Percentiles rank a stretch among this genome's conserved stretches.
Evolutionary conservation across 2,888 invertebrate genomes (phyloP).

Genomic region (Spodoptera littoralis): DNA sequence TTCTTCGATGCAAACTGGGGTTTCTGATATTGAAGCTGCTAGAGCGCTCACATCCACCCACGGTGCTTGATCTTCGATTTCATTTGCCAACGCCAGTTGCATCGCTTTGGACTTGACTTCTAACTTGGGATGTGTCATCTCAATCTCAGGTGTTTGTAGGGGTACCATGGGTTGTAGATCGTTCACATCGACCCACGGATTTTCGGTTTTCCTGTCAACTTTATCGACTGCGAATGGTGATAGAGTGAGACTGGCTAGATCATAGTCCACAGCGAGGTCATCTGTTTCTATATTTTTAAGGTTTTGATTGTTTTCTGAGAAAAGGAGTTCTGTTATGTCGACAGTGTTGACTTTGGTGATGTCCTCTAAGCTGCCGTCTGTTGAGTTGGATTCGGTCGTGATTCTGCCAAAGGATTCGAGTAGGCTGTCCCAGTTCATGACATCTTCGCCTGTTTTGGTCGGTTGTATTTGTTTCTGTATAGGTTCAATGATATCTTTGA

Average conservation of each 20-base stretch:
- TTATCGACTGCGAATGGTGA: conserved; percentile 72
- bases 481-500: conserved; percentile 36
- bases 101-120: conserved; percentile 88
- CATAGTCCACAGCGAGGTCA: conserved; percentile 74
- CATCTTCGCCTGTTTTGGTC: conserved; percentile 57
- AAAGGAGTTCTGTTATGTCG: conserved; percentile 82
- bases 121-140: conserved; percentile 59
- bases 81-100: conserved; percentile 92
- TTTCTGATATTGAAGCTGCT: conserved; percentile 90
- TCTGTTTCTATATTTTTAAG: conserved; percentile 68
- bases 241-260: conserved; percentile 73
- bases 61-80: conserved; percentile 92
- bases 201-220: conserved; percentile 65
- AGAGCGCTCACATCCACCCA: conserved; percentile 93
- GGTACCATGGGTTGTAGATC: conserved; percentile 67
- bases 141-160: conserved; percentile 41
- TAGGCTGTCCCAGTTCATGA: conserved; percentile 84
- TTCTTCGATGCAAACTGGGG: conserved; percentile 90
- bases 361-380: conserved; percentile 79
- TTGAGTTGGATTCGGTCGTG: conserved; percentile 83
- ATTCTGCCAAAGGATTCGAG: conserved; percentile 84
- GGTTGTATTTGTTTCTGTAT: conserved; percentile 32
- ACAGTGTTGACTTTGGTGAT: conserved; percentile 74
- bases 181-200: conserved; percentile 72
- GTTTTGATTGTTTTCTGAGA: conserved; percentile 72